phyloP scores from a whole-genome alignment of 1,140 invertebrate genomes.

The Gryllus bimaculatus region DNA sequence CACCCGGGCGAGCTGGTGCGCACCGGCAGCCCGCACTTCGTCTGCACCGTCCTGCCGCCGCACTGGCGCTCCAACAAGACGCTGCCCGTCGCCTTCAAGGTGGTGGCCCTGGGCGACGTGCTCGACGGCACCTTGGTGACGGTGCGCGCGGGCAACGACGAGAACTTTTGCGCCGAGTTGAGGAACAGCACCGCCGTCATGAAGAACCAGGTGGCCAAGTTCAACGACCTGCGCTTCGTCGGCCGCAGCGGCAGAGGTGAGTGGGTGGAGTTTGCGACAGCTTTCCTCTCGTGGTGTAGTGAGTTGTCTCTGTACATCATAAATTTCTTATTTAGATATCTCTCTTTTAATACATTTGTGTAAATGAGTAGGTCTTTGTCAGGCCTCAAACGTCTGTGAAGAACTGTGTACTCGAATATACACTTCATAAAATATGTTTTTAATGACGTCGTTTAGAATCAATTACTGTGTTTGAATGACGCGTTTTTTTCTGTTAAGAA shows the following conservation, averaged over 20 bases:
- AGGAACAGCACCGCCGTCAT: constrained; percentile 88
- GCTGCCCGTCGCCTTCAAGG: constrained; percentile 87
- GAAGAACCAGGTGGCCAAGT: constrained; percentile 97
- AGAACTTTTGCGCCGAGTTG: constrained; percentile 92
- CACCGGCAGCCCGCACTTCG: constrained; percentile 85
- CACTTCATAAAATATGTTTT: too few relatives aligned
- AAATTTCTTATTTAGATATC: too few relatives aligned
- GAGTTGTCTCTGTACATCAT: too few relatives aligned
- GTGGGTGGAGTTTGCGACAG: constrained; percentile 25
- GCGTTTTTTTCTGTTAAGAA: too few relatives aligned
- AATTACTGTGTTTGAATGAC: too few relatives aligned
- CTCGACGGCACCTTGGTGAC: constrained; percentile 93
- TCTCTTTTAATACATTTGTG: too few relatives aligned
- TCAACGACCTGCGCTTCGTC: constrained; percentile 95
- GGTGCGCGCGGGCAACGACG: constrained; percentile 92
- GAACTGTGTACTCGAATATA: too few relatives aligned
- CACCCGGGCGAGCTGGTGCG: constrained; percentile 81
- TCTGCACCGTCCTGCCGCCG: constrained; percentile 83
- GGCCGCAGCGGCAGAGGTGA: constrained; percentile 94
- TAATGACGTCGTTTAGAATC: too few relatives aligned
- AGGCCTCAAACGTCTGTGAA: too few relatives aligned
- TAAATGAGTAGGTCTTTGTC: too few relatives aligned
- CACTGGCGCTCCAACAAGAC: constrained; percentile 99
- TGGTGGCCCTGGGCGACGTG: constrained; percentile 82
- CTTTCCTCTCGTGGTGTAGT: too few relatives aligned